Percentiles rank a stretch among this genome's conserved stretches.
phyloP scores from a whole-genome alignment of 2,113 vertebrate species.

The Pedetes capensis region DNA sequence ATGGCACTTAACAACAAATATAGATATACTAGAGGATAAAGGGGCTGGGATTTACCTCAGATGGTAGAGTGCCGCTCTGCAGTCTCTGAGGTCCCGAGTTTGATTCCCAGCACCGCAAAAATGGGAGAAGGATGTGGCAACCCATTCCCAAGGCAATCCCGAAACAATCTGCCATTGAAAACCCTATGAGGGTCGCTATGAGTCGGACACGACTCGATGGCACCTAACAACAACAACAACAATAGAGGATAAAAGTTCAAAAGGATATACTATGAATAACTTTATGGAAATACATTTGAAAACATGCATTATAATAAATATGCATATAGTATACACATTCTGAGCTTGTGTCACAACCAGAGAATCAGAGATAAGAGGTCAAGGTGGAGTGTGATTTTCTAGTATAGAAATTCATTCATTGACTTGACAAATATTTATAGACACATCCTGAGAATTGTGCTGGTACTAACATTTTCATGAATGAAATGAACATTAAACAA shows the following conservation, averaged over 20 bases:
- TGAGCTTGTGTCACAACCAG: neutral
- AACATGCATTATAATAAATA: neutral
- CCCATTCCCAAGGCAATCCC: too few relatives aligned
- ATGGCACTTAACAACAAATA: too few relatives aligned
- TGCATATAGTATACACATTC: neutral
- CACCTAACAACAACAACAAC: too few relatives aligned
- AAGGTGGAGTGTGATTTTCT: neutral
- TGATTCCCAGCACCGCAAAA: too few relatives aligned
- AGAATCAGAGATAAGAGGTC: neutral
- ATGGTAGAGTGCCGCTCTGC: too few relatives aligned
- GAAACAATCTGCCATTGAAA: too few relatives aligned
- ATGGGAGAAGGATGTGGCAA: too few relatives aligned
- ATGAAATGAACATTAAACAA: neutral
- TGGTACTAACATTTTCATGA: constrained; percentile 10
- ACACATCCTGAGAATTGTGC: neutral
- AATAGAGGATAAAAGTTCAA: constrained; percentile 2
- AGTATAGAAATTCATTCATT: constrained; percentile 29
- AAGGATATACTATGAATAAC: neutral
- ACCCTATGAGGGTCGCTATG: too few relatives aligned
- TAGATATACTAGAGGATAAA: too few relatives aligned
- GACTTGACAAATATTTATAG: neutral
- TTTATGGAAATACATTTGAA: neutral
- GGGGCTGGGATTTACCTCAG: too few relatives aligned
- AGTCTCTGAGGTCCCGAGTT: too few relatives aligned
- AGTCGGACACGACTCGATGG: too few relatives aligned